Evolutionary conservation across 1,140 invertebrate species (phyloP).

Genomic region (Drosophila chauvacae): DNA sequence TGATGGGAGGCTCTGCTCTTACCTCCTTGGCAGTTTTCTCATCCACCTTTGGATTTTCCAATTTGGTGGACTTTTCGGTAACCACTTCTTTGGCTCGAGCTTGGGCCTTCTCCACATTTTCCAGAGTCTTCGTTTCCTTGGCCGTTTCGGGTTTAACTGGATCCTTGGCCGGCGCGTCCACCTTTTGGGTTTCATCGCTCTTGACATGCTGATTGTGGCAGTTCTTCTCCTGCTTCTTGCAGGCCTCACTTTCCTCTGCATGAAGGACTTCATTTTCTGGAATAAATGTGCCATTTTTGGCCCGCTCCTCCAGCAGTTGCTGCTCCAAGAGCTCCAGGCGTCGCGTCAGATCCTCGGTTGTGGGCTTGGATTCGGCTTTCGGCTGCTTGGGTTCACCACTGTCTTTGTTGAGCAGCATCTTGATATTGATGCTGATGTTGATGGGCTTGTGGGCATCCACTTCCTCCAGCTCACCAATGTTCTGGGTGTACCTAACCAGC

Average conservation of each 20-base stretch:
- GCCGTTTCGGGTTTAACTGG: constrained; percentile 49
- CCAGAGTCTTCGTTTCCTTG: constrained; percentile 64
- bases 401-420: constrained; percentile 78
- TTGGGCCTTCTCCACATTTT: constrained; percentile 64
- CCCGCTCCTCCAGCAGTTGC: constrained; percentile 60
- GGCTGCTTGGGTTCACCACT: constrained; percentile 33
- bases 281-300: constrained; percentile 44
- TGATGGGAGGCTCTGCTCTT: neutral
- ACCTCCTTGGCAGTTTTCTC: neutral
- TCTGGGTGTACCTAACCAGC: constrained; percentile 72
- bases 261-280: constrained; percentile 6
- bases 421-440: constrained; percentile 81
- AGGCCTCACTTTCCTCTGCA: constrained; percentile 25
- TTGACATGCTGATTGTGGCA: constrained; percentile 58
- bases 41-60: constrained; percentile 2
- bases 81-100: constrained; percentile 35
- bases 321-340: constrained; percentile 67
- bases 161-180: constrained; percentile 18
- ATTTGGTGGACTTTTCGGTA: constrained; percentile 1
- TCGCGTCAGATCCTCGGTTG: constrained; percentile 62
- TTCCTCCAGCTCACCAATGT: constrained; percentile 70
- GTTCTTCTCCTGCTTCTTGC: constrained; percentile 55
- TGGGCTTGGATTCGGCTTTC: constrained; percentile 28
- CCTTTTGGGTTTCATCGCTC: constrained; percentile 45
- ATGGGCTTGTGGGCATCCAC: constrained; percentile 67